These are phyloP conservation scores for Margaritifera margaritifera DNA, from an alignment of 2,888 invertebrate genomes.

Conservation along the genomic window DNA sequence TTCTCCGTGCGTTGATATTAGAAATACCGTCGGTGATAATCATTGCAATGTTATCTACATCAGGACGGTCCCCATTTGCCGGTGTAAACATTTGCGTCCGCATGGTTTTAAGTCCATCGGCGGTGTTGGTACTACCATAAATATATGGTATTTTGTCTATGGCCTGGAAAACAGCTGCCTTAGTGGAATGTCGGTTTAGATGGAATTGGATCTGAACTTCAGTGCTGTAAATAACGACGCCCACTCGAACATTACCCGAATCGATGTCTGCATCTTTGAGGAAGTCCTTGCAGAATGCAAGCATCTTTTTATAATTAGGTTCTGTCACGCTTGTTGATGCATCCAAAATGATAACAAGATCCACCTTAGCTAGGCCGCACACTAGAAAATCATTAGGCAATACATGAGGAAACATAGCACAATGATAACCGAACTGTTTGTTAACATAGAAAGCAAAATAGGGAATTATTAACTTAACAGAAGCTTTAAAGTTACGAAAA, in stretches of 20 bases:
- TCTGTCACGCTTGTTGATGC: conserved; percentile 61
- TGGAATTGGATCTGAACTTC: conserved; percentile 37
- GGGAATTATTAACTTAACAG: no score
- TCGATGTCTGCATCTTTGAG: conserved; percentile 38
- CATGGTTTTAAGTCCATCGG: conserved; percentile 59
- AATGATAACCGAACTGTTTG: no score
- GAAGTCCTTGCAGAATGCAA: conserved; percentile 34
- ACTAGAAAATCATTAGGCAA: conserved; percentile 17
- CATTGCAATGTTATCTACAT: conserved; percentile 55
- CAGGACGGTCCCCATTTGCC: conserved; percentile 58
- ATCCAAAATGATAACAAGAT: conserved; percentile 51
- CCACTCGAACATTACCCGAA: conserved; percentile 47
- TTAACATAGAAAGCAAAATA: no score
- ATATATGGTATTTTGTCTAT: conserved; percentile 53
- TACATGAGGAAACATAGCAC: no score
- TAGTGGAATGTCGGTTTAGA: conserved; percentile 42
- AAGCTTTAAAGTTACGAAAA: no score
- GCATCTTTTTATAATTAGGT: conserved; percentile 46
- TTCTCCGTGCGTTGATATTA: conserved; percentile 59
- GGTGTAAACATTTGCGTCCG: conserved; percentile 50
- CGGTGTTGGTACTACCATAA: conserved; percentile 66
- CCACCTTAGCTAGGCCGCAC: conserved; percentile 42
- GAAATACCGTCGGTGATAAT: conserved; percentile 66
- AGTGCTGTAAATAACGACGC: conserved; percentile 45
- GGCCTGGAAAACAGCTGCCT: conserved; percentile 45